A percentile compares a stretch with the other conserved stretches of the same genome.
Conservation (phyloP, 1,140 invertebrate species). For the Drosophila teissieri region DNA sequence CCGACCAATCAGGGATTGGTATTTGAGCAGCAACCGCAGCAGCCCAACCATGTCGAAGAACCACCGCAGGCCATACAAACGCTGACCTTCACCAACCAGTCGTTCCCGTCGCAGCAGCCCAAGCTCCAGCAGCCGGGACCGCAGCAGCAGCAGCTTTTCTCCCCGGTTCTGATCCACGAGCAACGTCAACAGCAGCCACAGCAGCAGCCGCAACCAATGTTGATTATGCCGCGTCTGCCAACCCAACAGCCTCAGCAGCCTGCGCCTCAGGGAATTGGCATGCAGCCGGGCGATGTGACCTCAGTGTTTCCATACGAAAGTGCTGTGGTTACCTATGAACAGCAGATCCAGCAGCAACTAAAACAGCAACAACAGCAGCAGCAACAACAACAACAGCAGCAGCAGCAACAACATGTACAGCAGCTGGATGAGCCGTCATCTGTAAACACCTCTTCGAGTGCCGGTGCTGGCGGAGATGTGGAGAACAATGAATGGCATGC, state of each 20-base stretch:
- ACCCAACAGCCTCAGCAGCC: conserved; percentile 50
- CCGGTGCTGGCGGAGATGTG: conserved; percentile 40
- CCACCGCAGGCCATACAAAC: conserved; percentile 87
- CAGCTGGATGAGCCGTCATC: conserved; percentile 40
- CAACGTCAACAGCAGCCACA: conserved; percentile 59
- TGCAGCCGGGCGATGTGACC: conserved; percentile 76
- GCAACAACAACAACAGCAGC: conserved; percentile 46
- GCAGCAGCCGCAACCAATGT: conserved; percentile 61
- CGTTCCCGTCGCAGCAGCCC: conserved; percentile 86
- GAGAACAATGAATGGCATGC: conserved; percentile 64
- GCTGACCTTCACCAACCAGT: conserved; percentile 92
- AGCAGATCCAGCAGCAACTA: conserved; percentile 73
- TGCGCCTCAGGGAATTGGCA: conserved; percentile 65
- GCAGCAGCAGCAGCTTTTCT: conserved; percentile 69
- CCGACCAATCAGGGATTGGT: conserved; percentile 52
- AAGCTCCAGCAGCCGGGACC: conserved; percentile 47
- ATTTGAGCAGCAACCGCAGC: conserved; percentile 58
- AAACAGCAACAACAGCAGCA: conserved; percentile 55
- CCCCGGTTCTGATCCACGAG: conserved; percentile 63
- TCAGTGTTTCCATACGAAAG: conserved; percentile 65
- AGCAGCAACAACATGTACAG: conserved; percentile 43
- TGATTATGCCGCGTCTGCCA: conserved; percentile 63
- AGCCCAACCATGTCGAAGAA: conserved; percentile 69
- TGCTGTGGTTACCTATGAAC: conserved; percentile 69
- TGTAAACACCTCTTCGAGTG: conserved; percentile 9